These are phyloP conservation scores for Clavelina lepadiformis DNA, from an alignment of 23 tunicate genomes.

Conservation along the genomic window DNA sequence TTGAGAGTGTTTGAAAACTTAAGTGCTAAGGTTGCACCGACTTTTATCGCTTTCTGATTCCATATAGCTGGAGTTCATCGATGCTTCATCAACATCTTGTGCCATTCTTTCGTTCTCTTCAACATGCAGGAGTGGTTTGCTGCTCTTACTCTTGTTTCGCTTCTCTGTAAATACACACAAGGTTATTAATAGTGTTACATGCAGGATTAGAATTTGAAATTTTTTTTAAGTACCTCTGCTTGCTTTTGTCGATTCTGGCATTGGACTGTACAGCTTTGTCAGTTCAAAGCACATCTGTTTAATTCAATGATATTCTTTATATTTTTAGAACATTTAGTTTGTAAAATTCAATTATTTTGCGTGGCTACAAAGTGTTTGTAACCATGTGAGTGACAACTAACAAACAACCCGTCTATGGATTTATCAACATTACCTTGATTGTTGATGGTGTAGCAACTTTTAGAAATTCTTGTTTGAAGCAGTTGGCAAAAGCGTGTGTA, in stretches of 20 bases:
- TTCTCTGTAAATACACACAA: neutral
- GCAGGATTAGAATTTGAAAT: no score
- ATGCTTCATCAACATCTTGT: neutral
- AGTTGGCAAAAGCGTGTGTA: conserved; percentile 11
- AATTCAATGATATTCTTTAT: no score
- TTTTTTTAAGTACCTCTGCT: no score
- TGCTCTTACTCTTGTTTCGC: conserved; percentile 7
- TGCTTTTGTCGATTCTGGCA: conserved; percentile 9
- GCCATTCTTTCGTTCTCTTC: conserved; percentile 2
- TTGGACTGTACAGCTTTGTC: conserved; percentile 41
- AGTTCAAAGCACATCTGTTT: conserved; percentile 58
- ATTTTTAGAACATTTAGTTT: no score
- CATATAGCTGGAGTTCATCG: no score
- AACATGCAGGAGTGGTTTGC: conserved; percentile 7
- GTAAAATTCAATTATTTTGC: no score
- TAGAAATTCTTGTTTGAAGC: conserved; percentile 24
- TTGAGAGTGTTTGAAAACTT: no score
- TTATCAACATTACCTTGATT: conserved; percentile 47
- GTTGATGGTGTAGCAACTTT: conserved; percentile 37
- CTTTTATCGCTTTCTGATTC: no score
- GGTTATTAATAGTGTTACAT: neutral
- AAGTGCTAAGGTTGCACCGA: no score
- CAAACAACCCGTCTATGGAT: no score
- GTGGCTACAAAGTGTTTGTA: neutral
- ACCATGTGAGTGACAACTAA: no score